Evolutionary conservation across 1,140 invertebrate genomes (phyloP).

Genomic region (Hypothenemus hampei): DNA sequence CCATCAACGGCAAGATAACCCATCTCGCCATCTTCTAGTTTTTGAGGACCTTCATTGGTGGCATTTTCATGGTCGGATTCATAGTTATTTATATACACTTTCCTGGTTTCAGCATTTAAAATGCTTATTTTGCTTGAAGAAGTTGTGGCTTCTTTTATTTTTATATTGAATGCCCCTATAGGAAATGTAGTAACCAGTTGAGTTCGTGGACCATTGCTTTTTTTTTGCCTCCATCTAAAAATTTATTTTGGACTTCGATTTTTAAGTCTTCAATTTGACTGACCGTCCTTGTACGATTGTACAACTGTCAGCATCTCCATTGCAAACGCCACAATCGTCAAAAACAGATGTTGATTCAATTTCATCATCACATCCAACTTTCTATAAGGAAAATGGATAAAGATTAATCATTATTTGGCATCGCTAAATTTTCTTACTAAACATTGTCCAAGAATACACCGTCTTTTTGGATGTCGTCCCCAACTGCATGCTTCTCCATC

Average conservation of each 20-base stretch:
- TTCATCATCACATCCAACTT: constrained; percentile 8
- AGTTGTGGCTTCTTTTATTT: constrained; percentile 1
- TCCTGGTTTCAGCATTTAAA: neutral
- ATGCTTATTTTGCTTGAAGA: constrained; percentile 2
- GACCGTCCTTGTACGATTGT: constrained; percentile 1
- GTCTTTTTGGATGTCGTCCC: constrained; percentile 1
- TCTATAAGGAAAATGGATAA: constrained; percentile 2
- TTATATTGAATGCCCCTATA: constrained; percentile 4
- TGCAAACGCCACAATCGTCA: constrained; percentile 4
- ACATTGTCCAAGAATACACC: constrained; percentile 4
- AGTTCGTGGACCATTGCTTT: neutral
- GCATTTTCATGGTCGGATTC: neutral
- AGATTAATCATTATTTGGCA: neutral
- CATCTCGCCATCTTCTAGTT: neutral
- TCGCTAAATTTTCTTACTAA: neutral
- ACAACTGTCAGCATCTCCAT: constrained; percentile 6
- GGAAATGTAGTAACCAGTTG: constrained; percentile 5
- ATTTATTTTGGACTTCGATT: too few relatives aligned
- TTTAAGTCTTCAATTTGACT: too few relatives aligned
- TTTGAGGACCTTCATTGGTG: neutral
- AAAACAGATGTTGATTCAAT: neutral
- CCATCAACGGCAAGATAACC: constrained; percentile 1
- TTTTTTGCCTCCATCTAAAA: constrained; percentile 5
- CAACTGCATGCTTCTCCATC: constrained; percentile 1
- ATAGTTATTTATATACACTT: constrained; percentile 1